A percentile compares a stretch with the other conserved stretches of the same genome.
Conservation (phyloP, 2,113 vertebrate genomes). For the Chaetodon trifascialis region DNA sequence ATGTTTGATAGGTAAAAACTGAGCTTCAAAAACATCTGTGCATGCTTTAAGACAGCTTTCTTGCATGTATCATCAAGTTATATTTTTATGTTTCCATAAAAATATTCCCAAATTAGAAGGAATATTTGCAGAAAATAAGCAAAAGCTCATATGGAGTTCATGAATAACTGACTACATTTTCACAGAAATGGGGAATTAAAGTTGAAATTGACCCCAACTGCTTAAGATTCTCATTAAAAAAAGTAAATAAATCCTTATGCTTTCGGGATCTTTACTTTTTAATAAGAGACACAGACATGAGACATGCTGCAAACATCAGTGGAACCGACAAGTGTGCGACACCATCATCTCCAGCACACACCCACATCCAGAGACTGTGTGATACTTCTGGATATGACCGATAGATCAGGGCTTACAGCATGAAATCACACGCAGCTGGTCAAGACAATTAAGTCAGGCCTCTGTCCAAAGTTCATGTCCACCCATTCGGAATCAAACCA, state of each 20-base stretch:
- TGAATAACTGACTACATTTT: slow-evolving; percentile 3
- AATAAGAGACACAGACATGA: slow-evolving; percentile 7
- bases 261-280: background rate
- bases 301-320: slow-evolving; percentile 22
- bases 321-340: slow-evolving; percentile 30
- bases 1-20: background rate
- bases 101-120: background rate
- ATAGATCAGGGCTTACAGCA: slow-evolving; percentile 28
- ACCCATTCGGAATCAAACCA: slow-evolving; percentile 39
- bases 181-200: background rate
- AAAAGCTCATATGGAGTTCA: background rate
- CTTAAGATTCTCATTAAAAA: background rate
- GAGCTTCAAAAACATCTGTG: background rate
- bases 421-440: slow-evolving; percentile 56
- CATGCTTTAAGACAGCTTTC: background rate
- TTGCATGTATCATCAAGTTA: slow-evolving; percentile 2
- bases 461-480: slow-evolving; percentile 48
- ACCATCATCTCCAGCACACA: slow-evolving; percentile 26
- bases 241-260: background rate
- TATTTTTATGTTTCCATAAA: background rate
- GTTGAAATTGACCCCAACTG: background rate
- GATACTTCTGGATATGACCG: slow-evolving; percentile 7
- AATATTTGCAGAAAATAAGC: background rate
- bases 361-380: background rate
- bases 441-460: slow-evolving; percentile 16